Base-by-base conservation (phyloP, 2,113 vertebrate genomes). In the Gymnocephalus cernua region DNA sequence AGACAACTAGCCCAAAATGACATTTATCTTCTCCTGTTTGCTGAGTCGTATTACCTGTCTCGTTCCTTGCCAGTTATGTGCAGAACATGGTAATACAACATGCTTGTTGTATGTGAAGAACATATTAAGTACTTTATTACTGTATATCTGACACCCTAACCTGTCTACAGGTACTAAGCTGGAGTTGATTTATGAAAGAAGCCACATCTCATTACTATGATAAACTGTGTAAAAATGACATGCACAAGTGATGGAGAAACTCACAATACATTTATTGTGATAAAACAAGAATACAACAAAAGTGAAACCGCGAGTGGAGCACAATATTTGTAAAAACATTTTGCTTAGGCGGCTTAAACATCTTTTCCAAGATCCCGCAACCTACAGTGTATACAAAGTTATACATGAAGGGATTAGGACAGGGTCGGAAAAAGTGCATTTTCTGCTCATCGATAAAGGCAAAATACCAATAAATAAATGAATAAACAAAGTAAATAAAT, bases 1-100 rank as follows among this genome's bases (percentile, higher is more conserved):
- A 77, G 48, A 4, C 15, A 32, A 62, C 4, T 0, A 32, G 21
- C 15, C 12, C 25, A 65, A 51, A 67, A 54, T 21, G 29, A 27
- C 35, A 47, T 74, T 23, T 23, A 59, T 69, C 14, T 44, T 59
- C n/a, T 66, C 5, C 38, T 23, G 21, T 70, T 59, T 74, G 70
- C 32, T 59, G 23, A 62, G 51, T 78, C 44, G 51, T 71, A n/a
- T 51, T 19, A 23, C 35, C 61, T 63, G 38, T 19, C 13, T 56
- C 29, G 62, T 27, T 41, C 21, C 71, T 44, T 44, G 6, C 59
- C 6, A 38, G 35, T n/a, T 12, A 47, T 27, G 3, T 53, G 44
- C 27, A 41, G 14, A 53, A 29, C 57, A 51, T 25, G 2, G 1
- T 9, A 59, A 61, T 44, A 57, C 67, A 57, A 62, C 1, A 4